Conservation (phyloP, 2,888 invertebrate genomes). For the Falcaria lacertinaria region DNA sequence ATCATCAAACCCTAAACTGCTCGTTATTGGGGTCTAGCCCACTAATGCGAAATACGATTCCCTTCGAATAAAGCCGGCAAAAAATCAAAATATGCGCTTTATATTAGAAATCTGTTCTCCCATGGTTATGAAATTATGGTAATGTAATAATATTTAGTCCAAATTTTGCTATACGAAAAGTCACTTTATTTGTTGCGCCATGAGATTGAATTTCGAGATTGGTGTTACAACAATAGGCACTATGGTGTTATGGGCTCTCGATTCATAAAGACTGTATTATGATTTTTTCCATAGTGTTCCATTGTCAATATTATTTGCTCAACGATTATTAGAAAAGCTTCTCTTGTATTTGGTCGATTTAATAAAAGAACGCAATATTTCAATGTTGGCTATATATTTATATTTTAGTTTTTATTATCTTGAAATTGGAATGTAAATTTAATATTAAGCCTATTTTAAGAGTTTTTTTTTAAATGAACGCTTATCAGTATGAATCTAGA, state of each 20-base stretch:
- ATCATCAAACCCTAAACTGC: conserved; percentile 2
- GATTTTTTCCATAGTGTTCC: conserved; percentile 54
- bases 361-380: conserved; percentile 50
- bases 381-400: conserved; percentile 13
- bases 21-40: conserved; percentile 24
- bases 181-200: conserved; percentile 13
- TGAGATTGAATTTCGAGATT: conserved; percentile 16
- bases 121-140: conserved; percentile 73
- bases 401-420: neutral
- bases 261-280: conserved; percentile 62
- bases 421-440: neutral
- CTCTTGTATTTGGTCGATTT: conserved; percentile 41
- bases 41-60: conserved; percentile 51
- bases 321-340: conserved; percentile 41
- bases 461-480: no score
- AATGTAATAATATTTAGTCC: conserved; percentile 30
- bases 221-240: conserved; percentile 22
- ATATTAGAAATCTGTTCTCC: conserved; percentile 66
- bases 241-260: conserved; percentile 37
- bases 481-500: no score
- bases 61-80: conserved; percentile 44
- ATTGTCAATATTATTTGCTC: conserved; percentile 54
- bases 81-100: conserved; percentile 61
- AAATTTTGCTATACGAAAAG: conserved; percentile 1
- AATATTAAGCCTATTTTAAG: no score